Evolutionary conservation across 2,113 vertebrate genomes (phyloP), one percentile per base, ranked within the genome.

Genomic region (Nerophis ophidion): DNA sequence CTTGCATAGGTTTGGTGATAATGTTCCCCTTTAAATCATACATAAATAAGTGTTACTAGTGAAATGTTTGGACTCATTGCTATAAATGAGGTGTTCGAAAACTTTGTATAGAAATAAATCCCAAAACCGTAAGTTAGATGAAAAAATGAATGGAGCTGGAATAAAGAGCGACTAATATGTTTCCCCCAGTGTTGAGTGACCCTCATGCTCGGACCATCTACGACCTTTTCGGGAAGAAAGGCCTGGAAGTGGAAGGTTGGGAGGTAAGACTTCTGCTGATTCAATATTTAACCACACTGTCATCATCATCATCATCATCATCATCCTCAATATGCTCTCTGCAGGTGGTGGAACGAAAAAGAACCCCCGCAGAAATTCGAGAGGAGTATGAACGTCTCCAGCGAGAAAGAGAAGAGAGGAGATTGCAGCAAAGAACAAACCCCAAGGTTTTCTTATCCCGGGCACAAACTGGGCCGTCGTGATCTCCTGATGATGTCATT

Each of bases 191-290:
- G 72, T 92, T 99, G 63, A 97, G 92, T 60, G 95, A 99, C 56
- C 91, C 93, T 49, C 96, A 98, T 76, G 92, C 94, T 65, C 91
- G 97, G 84, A 94, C 97, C 81, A 98, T 99, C 85, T 99, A 98
- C 88, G 95, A 99, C 70, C 92, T 99, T 51, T 99, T 98, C 84
- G 96, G 97, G 65, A 96, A 92, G 89, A 93, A 91, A 90, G 97
- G 97, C 33, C 90, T 98, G 88, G 96, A 98, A 48, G 96, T 98
- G 89, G 97, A 99, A 89, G 97, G 96, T 81, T 99, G 96, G 97
- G 96, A 98, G 94, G 96, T 98, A 86, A 88, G 90, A 84, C 63
- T 47, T 40, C 14, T 47, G 15, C 36, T 48, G 11, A 12, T 40
- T 49, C 45, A 6, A 62, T 61, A 15, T 13, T 52, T 58, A 46